Percentiles rank a stretch among this genome's conserved stretches.
Conservation (phyloP, 2,888 invertebrate species). For the Philaethria dido region DNA sequence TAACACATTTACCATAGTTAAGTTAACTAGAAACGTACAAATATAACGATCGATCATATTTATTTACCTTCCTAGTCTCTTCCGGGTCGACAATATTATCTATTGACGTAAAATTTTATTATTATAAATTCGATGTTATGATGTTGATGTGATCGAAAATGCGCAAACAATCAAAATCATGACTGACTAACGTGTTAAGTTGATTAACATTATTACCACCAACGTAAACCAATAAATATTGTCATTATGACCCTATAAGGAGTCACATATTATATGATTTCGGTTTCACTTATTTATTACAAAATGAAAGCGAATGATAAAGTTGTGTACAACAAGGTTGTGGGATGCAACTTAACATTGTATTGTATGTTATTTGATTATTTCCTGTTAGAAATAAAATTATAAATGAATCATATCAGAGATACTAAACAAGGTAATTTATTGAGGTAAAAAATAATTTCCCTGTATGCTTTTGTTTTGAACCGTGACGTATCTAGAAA, state of each 20-base stretch:
- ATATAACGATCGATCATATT: neutral
- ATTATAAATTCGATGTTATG: conserved; percentile 3
- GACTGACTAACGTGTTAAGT: conserved; percentile 12
- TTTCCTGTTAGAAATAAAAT: conserved; percentile 4
- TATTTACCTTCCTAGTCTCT: neutral
- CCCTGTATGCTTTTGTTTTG: neutral
- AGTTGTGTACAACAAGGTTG: neutral
- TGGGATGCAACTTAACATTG: neutral
- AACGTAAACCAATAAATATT: neutral
- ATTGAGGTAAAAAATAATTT: neutral
- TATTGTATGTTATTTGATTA: neutral
- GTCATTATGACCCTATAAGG: conserved; percentile 5
- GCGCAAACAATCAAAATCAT: conserved; percentile 6
- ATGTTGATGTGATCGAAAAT: conserved; percentile 13
- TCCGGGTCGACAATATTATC: neutral
- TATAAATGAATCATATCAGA: conserved; percentile 1
- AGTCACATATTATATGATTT: neutral
- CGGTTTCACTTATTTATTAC: neutral
- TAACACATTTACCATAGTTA: neutral
- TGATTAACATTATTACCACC: conserved; percentile 15
- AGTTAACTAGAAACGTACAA: neutral
- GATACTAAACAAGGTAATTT: neutral
- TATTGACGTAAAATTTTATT: conserved; percentile 11
- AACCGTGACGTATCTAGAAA: neutral
- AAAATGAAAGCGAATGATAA: neutral